Conservation (phyloP, 1,140 invertebrate species). For the Halesus radiatus region DNA sequence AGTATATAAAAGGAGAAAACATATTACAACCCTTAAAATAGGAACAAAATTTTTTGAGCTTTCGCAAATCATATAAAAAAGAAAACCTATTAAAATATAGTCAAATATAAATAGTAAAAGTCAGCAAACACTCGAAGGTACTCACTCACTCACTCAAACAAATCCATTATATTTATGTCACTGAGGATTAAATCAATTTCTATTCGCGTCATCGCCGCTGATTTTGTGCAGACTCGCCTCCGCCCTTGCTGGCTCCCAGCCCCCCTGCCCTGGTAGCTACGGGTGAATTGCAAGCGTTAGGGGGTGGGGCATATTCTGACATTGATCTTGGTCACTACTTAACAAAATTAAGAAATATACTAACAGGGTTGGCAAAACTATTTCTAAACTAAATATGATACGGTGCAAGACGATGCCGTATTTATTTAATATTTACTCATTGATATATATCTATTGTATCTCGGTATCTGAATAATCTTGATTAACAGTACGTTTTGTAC, state of each 20-base stretch:
- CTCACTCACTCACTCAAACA: background rate
- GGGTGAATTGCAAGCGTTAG: background rate
- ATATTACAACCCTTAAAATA: no score
- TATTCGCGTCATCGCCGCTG: slow-evolving; percentile 34
- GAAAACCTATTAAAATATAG: no score
- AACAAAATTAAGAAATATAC: slow-evolving; percentile 39
- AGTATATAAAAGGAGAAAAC: no score
- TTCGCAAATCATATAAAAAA: no score
- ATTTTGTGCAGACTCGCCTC: slow-evolving; percentile 40
- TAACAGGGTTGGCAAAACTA: slow-evolving; percentile 5
- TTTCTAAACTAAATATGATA: no score
- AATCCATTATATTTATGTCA: slow-evolving; percentile 41
- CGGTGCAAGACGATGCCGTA: no score
- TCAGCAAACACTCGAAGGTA: background rate
- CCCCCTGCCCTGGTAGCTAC: background rate
- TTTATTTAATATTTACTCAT: background rate
- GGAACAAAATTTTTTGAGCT: no score
- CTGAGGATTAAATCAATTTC: slow-evolving; percentile 31
- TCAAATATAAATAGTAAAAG: background rate
- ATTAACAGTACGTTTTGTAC: no score
- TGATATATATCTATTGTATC: no score
- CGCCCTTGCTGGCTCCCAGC: background rate
- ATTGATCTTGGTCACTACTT: slow-evolving; percentile 45
- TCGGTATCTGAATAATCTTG: no score
- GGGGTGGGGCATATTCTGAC: background rate